Evolutionary conservation across 2,113 vertebrate genomes (phyloP).

Genomic region (Phrynocephalus versicolor): DNA sequence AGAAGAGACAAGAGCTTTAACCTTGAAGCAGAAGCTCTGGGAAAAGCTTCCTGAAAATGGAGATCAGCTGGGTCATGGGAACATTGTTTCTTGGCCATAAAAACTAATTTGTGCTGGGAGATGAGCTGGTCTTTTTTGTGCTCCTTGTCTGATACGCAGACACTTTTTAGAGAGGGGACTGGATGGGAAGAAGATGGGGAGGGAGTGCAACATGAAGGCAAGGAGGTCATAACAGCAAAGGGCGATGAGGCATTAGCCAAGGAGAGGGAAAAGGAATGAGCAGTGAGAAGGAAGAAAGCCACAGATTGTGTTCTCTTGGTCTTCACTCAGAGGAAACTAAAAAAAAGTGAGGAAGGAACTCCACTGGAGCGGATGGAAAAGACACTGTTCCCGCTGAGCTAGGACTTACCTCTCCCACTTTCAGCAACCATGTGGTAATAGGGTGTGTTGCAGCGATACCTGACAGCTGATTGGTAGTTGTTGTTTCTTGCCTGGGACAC

Average conservation of each 20-base stretch:
- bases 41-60: neutral
- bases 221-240: no score
- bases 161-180: neutral
- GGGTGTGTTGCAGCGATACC: conserved; percentile 68
- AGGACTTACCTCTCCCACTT: conserved; percentile 36
- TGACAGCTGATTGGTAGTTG: conserved; percentile 67
- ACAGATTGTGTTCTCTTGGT: no score
- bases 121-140: neutral
- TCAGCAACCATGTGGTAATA: conserved; percentile 71
- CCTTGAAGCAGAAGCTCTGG: neutral
- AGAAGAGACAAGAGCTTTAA: neutral
- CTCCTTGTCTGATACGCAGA: neutral
- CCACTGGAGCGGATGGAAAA: rapidly evolving
- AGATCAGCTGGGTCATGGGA: neutral
- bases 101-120: neutral
- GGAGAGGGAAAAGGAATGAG: no score
- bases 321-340: no score
- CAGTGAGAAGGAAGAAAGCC: neutral
- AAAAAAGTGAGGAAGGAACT: no score
- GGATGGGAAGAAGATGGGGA: neutral
- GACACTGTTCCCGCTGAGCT: neutral
- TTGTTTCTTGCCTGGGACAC: conserved; percentile 26
- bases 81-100: neutral
- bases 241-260: no score
- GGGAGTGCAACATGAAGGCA: no score